Evolutionary conservation across 2,797 vertebrate species (phyloP), one percentile per base, ranked within the genome.

Genomic region (Phalloptychus januarius): DNA sequence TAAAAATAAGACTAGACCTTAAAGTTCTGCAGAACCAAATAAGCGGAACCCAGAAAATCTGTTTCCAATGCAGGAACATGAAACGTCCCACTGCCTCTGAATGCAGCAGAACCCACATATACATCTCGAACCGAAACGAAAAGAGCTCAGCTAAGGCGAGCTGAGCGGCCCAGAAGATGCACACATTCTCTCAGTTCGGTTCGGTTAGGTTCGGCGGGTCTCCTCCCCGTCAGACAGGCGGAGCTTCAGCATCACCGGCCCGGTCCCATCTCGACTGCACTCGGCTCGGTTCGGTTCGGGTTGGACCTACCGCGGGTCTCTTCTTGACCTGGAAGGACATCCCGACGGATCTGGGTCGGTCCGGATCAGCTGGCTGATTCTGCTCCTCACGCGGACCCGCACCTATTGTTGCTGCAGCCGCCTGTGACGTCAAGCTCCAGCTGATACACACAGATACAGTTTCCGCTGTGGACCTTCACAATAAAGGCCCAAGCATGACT

Each of bases 241-340:
- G 71, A 52, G 72, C 78, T 71, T 79, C 79, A 87, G 86, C 88
- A 90, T 87, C 74, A 20, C 76, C 71, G 20, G 31, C 45, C 44
- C 38, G 0, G n/a, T n/a, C 33, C 18, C 63, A 11, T 10, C 33
- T 11, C 7, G 63, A 18, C 4, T 38, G 5, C 28, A 12, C 11
- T 25, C 42, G 38, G 72, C 1, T 6, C 70, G 13, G 72, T 1
- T 1, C 56, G 74, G 74, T 0, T 48, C 71, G 11, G 23, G 0
- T 46, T 52, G 44, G 42, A 92, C 92, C 56, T 88, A 92, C 92
- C 91, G 87, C 73, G 50, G 82, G 45, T 80, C 87, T 90, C 81
- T 92, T 92, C 87, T 91, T 92, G 79, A 72, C 61, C 82, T 84
- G 88, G 78, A 91, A 92, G 3, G 89, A 79, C 91, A 92, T 93